These are phyloP conservation scores for Hypselothyrea guttata DNA, from an alignment of 2,888 invertebrate species.

Conservation along the genomic window DNA sequence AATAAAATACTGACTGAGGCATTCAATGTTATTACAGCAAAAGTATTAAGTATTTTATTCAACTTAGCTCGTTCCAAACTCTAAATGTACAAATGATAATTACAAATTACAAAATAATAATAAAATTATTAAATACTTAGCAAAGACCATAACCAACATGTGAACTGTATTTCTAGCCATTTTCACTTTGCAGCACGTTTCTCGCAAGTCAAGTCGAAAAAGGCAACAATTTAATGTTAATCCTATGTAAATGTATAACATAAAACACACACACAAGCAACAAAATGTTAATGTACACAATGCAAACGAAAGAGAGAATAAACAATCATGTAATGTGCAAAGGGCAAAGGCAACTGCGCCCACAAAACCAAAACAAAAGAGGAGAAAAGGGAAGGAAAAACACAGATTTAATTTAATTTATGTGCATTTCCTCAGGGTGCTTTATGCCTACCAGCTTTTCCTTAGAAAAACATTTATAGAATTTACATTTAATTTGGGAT, in stretches of 20 bases:
- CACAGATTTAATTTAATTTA: constrained; percentile 9
- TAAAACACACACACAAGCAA: constrained; percentile 18
- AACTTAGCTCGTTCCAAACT: constrained; percentile 40
- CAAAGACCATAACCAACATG: constrained; percentile 32
- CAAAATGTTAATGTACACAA: constrained; percentile 43
- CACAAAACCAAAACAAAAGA: constrained; percentile 47
- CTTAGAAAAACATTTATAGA: no score
- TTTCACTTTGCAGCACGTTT: constrained; percentile 12
- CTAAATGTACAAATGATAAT: constrained; percentile 34
- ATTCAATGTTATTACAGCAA: constrained; percentile 69
- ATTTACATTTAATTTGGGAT: no score
- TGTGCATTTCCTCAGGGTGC: neutral
- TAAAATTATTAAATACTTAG: constrained; percentile 22
- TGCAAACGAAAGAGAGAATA: constrained; percentile 34
- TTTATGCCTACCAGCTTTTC: no score
- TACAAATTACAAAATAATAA: constrained; percentile 22
- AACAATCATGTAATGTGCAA: constrained; percentile 48
- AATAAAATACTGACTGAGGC: constrained; percentile 77
- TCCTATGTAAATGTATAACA: constrained; percentile 35
- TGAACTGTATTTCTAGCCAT: constrained; percentile 43
- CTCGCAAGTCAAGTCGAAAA: constrained; percentile 35
- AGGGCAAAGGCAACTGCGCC: constrained; percentile 53
- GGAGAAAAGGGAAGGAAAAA: neutral
- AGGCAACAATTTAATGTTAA: constrained; percentile 20
- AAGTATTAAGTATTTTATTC: constrained; percentile 55